Conservation (phyloP, 2,113 vertebrate species). For the Carollia perspicillata region DNA sequence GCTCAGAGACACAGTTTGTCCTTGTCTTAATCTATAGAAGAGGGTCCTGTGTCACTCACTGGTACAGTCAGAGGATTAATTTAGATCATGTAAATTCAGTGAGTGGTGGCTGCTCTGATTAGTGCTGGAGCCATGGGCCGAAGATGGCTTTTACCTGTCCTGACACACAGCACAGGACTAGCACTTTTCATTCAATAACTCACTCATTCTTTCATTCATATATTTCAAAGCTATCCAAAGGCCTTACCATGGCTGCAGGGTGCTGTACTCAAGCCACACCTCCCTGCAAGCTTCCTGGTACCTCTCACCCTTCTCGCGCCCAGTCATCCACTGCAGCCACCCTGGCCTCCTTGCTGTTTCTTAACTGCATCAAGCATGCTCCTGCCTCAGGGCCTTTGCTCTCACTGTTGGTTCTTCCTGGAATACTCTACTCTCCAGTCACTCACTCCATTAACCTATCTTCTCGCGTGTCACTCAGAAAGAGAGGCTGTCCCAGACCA, state of each 20-base stretch:
- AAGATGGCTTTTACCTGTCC: background rate
- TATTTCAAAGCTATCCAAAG: background rate
- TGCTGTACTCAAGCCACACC: accelerated
- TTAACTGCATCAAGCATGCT: background rate
- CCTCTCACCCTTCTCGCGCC: background rate
- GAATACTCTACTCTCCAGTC: background rate
- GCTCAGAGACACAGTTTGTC: background rate
- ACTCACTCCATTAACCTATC: background rate
- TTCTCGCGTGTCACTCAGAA: background rate
- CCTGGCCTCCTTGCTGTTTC: background rate
- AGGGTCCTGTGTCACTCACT: background rate
- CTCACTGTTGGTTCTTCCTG: background rate
- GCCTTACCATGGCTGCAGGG: background rate
- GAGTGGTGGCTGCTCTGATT: background rate
- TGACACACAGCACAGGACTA: background rate
- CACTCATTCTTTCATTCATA: background rate
- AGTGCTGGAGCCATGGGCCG: background rate
- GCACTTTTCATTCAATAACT: background rate
- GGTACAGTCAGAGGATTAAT: background rate
- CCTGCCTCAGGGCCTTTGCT: background rate
- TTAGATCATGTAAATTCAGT: background rate
- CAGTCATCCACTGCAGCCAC: background rate
- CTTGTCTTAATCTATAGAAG: background rate
- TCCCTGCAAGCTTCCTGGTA: background rate
- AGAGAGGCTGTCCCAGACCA: background rate